phyloP scores from a whole-genome alignment of 2,888 invertebrate genomes.

The Cosmopolites sordidus region DNA sequence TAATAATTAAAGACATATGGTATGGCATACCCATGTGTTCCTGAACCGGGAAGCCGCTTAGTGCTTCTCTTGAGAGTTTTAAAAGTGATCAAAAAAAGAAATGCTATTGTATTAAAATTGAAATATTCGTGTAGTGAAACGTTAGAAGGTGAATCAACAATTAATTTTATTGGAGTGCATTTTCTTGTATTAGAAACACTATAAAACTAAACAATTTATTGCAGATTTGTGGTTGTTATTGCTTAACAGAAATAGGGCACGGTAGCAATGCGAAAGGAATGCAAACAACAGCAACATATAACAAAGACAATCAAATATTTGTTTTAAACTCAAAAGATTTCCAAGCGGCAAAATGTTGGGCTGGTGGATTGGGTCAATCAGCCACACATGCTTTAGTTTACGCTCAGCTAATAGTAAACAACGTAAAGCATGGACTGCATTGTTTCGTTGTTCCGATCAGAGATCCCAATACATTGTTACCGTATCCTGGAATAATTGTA shows the following conservation, averaged over 20 bases:
- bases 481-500: conserved; percentile 75
- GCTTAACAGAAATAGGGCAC: conserved; percentile 85
- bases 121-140: no score
- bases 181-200: no score
- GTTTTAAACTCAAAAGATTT: conserved; percentile 71
- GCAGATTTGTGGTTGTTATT: conserved; percentile 68
- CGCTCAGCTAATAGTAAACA: conserved; percentile 80
- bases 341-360: conserved; percentile 82
- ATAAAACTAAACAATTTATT: no score
- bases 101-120: no score
- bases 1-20: no score
- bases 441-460: conserved; percentile 84
- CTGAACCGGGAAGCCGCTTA: no score
- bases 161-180: no score
- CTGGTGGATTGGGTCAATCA: conserved; percentile 72
- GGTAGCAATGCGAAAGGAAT: conserved; percentile 87
- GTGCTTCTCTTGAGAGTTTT: no score
- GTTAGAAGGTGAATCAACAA: no score
- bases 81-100: no score
- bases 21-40: no score
- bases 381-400: conserved; percentile 75
- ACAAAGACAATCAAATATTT: conserved; percentile 66
- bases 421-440: conserved; percentile 78
- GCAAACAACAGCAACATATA: conserved; percentile 80
- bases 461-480: conserved; percentile 64